These are phyloP conservation scores for Hydra vulgaris DNA, from an alignment of 30 jellyfish, hydroid and myxozoan species.

Conservation along the genomic window DNA sequence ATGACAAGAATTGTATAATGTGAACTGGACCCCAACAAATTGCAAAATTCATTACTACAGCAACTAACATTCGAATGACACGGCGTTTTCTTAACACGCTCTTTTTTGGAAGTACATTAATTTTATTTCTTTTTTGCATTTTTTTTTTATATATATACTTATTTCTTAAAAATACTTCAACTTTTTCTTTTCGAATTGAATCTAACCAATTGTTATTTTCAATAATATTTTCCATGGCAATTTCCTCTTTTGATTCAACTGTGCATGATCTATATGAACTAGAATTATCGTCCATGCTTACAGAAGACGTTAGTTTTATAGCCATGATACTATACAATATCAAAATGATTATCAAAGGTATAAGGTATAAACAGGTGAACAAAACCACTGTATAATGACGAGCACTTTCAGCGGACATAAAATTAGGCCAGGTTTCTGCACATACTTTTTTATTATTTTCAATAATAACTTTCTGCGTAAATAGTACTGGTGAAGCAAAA, in stretches of 20 bases:
- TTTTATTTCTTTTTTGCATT: not conserved
- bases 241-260: not conserved
- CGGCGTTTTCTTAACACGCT: conserved; percentile 6
- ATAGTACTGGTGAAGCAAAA: conserved; percentile 62
- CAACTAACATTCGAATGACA: conserved; percentile 61
- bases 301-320: conserved; percentile 17
- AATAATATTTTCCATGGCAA: not conserved
- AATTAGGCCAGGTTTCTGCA: conserved; percentile 49
- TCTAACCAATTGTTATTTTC: not conserved
- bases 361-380: conserved; percentile 46
- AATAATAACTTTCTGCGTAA: conserved; percentile 34
- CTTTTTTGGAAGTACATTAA: not conserved
- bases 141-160: not conserved
- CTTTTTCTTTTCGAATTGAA: not conserved
- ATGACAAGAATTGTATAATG: conserved; percentile 38
- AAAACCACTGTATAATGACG: conserved; percentile 59
- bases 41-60: conserved; percentile 36
- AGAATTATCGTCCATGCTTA: not conserved
- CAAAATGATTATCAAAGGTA: conserved; percentile 47
- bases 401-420: conserved; percentile 43
- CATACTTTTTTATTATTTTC: conserved; percentile 30
- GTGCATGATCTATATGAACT: not conserved
- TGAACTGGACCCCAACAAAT: conserved; percentile 75
- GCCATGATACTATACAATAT: conserved; percentile 51
- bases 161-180: not conserved